Conservation (phyloP, 2,797 vertebrate genomes). For the Urosaurus nigricauda region DNA sequence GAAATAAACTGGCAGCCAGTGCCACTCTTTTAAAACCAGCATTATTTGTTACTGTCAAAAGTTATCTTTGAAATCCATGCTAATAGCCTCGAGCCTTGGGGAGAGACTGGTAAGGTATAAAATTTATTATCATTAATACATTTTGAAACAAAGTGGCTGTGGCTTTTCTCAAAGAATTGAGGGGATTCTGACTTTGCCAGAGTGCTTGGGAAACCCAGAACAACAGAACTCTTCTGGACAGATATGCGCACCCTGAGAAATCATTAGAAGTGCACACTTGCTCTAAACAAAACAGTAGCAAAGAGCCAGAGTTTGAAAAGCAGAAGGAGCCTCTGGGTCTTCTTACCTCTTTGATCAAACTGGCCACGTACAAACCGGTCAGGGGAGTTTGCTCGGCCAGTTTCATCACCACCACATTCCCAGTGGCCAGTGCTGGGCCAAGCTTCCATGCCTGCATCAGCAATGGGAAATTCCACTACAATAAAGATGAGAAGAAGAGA, state of each 20-base stretch:
- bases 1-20: too few species aligned
- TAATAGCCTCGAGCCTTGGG: too few species aligned
- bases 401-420: conserved; percentile 97
- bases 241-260: not conserved
- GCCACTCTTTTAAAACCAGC: too few species aligned
- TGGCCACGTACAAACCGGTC: conserved; percentile 92
- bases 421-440: conserved; percentile 93
- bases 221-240: not conserved
- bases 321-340: not conserved
- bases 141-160: not conserved
- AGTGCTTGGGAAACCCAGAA: too few species aligned
- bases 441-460: conserved; percentile 96
- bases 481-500: not conserved
- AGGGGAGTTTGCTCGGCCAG: conserved; percentile 95
- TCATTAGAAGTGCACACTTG: not conserved
- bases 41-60: not conserved
- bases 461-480: conserved; percentile 96
- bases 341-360: conserved; percentile 90
- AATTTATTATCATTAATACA: not conserved
- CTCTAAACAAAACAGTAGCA: not conserved
- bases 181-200: not conserved
- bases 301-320: not conserved
- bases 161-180: not conserved
- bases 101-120: too few species aligned
- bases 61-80: not conserved